Evolutionary conservation across 2,888 invertebrate genomes (phyloP).

Genomic region (Cristatella mucedo): DNA sequence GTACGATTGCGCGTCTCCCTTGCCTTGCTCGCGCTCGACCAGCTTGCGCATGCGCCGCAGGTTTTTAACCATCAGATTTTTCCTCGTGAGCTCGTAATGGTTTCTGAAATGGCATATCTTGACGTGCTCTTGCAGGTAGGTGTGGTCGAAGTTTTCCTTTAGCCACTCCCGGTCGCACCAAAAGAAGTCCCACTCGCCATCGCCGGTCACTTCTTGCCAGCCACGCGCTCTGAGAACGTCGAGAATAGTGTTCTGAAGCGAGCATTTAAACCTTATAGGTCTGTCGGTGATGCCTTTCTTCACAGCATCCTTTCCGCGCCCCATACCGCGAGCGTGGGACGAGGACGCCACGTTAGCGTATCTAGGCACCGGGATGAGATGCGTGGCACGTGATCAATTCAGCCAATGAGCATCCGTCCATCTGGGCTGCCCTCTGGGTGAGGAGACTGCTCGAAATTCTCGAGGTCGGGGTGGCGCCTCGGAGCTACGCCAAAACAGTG

Average conservation of each 20-base stretch:
- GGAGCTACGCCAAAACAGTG: too few relatives aligned
- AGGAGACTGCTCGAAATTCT: too few relatives aligned
- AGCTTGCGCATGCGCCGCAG: conserved; percentile 41
- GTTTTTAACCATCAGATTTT: conserved; percentile 46
- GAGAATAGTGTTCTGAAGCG: conserved; percentile 33
- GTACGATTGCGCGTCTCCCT: conserved; percentile 39
- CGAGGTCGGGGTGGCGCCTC: too few relatives aligned
- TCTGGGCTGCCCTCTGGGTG: too few relatives aligned
- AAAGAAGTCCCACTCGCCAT: conserved; percentile 45
- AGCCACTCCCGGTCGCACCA: conserved; percentile 48
- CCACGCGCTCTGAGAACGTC: conserved; percentile 34
- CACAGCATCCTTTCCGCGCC: neutral
- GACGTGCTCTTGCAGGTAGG: conserved; percentile 41
- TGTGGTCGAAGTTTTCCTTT: conserved; percentile 40
- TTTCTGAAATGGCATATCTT: conserved; percentile 48
- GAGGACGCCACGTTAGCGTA: too few relatives aligned
- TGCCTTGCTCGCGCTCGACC: conserved; percentile 33
- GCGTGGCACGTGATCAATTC: too few relatives aligned
- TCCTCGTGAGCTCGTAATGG: conserved; percentile 48
- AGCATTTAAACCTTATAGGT: conserved; percentile 32
- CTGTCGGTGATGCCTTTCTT: conserved; percentile 18
- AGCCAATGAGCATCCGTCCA: too few relatives aligned
- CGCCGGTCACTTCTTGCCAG: conserved; percentile 35
- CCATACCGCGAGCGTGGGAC: too few relatives aligned
- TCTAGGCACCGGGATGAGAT: too few relatives aligned